These are phyloP conservation scores for Hemithea aestivaria DNA, from an alignment of 2,888 invertebrate species.

Conservation along the genomic window DNA sequence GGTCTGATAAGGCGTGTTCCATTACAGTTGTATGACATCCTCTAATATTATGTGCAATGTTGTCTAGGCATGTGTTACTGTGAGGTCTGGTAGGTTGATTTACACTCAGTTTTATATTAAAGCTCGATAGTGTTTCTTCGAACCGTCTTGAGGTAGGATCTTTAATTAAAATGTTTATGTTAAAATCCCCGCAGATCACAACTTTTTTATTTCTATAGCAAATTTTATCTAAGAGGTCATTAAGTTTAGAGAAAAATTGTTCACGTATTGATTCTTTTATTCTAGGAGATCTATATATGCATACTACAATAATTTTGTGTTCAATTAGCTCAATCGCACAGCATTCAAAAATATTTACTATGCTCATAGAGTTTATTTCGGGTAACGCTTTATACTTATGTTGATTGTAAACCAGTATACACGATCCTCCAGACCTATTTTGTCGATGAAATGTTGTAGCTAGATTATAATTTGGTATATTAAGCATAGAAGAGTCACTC, in stretches of 20 bases:
- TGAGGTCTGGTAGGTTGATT: not conserved
- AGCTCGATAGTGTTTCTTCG: not conserved
- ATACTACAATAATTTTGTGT: constrained; percentile 1
- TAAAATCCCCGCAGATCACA: no score
- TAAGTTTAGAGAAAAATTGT: not conserved
- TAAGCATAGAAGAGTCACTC: not conserved
- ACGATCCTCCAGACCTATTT: not conserved
- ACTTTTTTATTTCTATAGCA: constrained; percentile 1
- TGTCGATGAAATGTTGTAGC: not conserved
- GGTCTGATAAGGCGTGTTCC: no score
- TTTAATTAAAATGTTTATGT: not conserved
- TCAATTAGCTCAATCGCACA: not conserved
- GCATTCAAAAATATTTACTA: not conserved
- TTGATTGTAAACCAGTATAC: not conserved
- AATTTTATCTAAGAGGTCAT: not conserved
- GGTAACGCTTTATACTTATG: constrained; percentile 1
- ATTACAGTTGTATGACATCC: no score
- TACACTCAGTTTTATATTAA: not conserved
- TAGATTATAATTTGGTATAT: not conserved
- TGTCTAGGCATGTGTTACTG: not conserved
- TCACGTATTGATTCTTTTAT: not conserved
- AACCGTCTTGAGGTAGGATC: not conserved
- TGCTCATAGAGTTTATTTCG: not conserved
- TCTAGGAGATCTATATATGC: constrained; percentile 1
- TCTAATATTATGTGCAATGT: no score